Base-by-base conservation (phyloP, 2,888 invertebrate genomes). In the Sinotaia quadrata region DNA sequence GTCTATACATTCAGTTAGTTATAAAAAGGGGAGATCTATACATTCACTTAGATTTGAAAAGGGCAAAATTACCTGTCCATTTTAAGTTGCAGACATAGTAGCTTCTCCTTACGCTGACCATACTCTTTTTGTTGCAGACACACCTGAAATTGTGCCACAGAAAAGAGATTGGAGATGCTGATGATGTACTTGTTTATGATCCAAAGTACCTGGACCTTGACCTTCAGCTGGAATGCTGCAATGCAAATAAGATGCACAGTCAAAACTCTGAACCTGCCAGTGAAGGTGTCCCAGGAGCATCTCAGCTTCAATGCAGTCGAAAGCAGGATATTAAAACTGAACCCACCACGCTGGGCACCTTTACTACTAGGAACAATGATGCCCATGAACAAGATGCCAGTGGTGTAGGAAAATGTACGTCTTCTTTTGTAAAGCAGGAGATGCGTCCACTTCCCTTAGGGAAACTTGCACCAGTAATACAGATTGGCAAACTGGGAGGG, bases 401-500 rank as follows among this genome's bases (percentile, higher is more conserved):
- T 41, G 15, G 15, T 18, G n/a, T 18, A n/a, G 41, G n/a, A 41
- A 24, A 47, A 5, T 8, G n/a, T 47, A 7, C 8, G 1, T 2
- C 47, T 21, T 47, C 47, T 21, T 47, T 24, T 18, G 8, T n/a
- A n/a, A n/a, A n/a, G n/a, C n/a, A n/a, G n/a, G n/a, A n/a, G n/a
- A n/a, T n/a, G n/a, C n/a, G n/a, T n/a, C n/a, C n/a, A n/a, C n/a
- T 18, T 47, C 12, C 47, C 18, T 21, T 12, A 47, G 7, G 12
- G 62, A 56, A 36, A 34, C 37, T 33, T 31, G 36, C 52, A 24
- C 68, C 18, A 18, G 60, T 31, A 12, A 58, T 37, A 36, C 67
- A 51, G 75, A 36, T 59, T 76, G n/a, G 77, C 73, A 15, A 62
- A 73, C 8, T 77, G 68, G 76, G 76, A 57, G 75, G 75, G 7